These are phyloP conservation scores for Sebastes itinus DNA, from an alignment of 2,797 vertebrate genomes.

Conservation along the genomic window DNA sequence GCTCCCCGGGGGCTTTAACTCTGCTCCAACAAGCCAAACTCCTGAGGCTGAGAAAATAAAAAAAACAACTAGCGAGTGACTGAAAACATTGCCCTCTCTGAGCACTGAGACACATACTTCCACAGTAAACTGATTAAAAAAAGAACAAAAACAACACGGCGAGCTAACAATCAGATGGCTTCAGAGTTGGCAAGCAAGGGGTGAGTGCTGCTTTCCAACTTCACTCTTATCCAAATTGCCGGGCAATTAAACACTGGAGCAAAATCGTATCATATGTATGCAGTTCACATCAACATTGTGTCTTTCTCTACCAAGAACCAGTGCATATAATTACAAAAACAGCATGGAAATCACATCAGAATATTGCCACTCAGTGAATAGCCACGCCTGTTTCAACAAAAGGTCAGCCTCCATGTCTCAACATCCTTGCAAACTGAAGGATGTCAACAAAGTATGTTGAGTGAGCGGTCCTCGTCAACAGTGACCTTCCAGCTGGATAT, in stretches of 20 bases:
- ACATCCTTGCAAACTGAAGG: constrained; percentile 40
- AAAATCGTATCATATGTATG: constrained; percentile 41
- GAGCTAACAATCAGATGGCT: constrained; percentile 68
- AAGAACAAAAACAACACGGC: constrained; percentile 69
- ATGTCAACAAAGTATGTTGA: constrained; percentile 59
- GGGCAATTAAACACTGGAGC: constrained; percentile 69
- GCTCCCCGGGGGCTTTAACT: constrained; percentile 66
- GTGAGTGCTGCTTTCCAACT: constrained; percentile 64
- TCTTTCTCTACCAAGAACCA: constrained; percentile 5
- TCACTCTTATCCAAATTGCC: constrained; percentile 72
- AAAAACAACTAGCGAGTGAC: constrained; percentile 66
- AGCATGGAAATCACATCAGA: not conserved
- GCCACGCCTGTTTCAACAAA: not conserved
- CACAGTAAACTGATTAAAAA: constrained; percentile 65
- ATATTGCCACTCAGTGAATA: not conserved
- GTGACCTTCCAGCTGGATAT: constrained; percentile 85
- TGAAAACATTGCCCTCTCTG: constrained; percentile 71
- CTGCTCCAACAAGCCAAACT: constrained; percentile 78
- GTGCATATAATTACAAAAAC: constrained; percentile 14
- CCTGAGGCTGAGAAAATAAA: constrained; percentile 69
- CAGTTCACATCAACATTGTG: constrained; percentile 28
- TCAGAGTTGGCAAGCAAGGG: constrained; percentile 63
- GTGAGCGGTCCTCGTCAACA: constrained; percentile 68
- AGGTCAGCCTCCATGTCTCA: constrained; percentile 1
- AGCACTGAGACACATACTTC: constrained; percentile 63